Evolutionary conservation across 2,888 invertebrate genomes (phyloP), one percentile per base, ranked within the genome.

Genomic region (Diplazon laetatorius): DNA sequence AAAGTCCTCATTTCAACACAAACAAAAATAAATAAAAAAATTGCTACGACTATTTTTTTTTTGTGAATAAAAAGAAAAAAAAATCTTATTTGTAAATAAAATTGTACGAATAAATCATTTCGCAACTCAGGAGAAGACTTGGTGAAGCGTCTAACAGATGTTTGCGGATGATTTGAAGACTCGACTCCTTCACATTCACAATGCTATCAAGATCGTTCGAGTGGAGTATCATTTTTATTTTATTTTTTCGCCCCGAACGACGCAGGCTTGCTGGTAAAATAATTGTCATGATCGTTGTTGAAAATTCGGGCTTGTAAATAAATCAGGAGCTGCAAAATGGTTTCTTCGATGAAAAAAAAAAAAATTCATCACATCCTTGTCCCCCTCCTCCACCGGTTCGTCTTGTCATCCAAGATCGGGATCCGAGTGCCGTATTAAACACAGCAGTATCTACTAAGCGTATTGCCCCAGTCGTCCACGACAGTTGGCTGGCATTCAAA

Each of bases 401-500:
- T 30, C 30, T 30, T 6, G 42, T 42, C n/a, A 10, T 12, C 42
- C 42, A 72, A 72, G 46, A 75, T 65, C 72, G 35, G 62, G 65
- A 30, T 75, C 63, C 57, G 20, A 55, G 57, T 74, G 70, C 55
- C 66, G n/a, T n/a, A n/a, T 76, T 35, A 44, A 68, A 78, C 39
- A 46, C 65, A 48, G 39, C 57, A 9, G 69, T 68, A 39, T 63
- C 55, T 35, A 68, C 18, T 57, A 37, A n/a, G n/a, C n/a, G n/a
- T n/a, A n/a, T n/a, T n/a, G n/a, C n/a, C n/a, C n/a, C 57, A 70
- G 76, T 72, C 75, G 76, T 70, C 30, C 63, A 55, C n/a, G n/a
- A n/a, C n/a, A n/a, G n/a, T n/a, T n/a, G 74, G 71, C 80, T 87
- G 87, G 87, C 87, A 87, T 87, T 87, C 86, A 86, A 87, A 87